Percentiles rank a stretch among this genome's conserved stretches.
phyloP scores from a whole-genome alignment of 2,888 invertebrate genomes.

The Panopea generosa region DNA sequence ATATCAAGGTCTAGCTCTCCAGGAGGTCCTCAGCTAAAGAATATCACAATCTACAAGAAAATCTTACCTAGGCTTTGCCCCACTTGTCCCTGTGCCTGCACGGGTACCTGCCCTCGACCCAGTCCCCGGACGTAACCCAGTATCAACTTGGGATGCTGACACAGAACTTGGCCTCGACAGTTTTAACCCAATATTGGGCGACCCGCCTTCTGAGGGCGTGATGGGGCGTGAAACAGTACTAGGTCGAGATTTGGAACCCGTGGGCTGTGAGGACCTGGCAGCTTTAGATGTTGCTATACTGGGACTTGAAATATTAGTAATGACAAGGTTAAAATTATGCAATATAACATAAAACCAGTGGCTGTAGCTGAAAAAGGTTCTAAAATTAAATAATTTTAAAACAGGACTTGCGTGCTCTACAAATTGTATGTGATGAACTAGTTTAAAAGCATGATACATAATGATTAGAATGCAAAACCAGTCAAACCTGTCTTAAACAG shows the following conservation, averaged over 20 bases:
- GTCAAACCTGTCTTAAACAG: too few relatives aligned
- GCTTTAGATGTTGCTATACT: conserved; percentile 27
- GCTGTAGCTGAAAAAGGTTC: too few relatives aligned
- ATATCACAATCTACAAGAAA: background rate
- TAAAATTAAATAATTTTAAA: too few relatives aligned
- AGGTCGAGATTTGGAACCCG: too few relatives aligned
- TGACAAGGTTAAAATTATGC: background rate
- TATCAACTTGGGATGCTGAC: conserved; percentile 10
- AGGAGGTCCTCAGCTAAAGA: too few relatives aligned
- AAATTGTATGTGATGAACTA: too few relatives aligned
- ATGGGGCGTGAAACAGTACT: conserved; percentile 17
- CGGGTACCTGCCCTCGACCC: conserved; percentile 24
- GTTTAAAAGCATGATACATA: too few relatives aligned
- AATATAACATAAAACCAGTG: too few relatives aligned
- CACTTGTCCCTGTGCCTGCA: background rate
- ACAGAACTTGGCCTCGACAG: conserved; percentile 23
- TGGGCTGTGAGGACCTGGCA: background rate
- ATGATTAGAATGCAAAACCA: too few relatives aligned
- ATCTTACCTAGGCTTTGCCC: conserved; percentile 14
- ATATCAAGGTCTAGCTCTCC: too few relatives aligned
- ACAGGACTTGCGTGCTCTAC: too few relatives aligned
- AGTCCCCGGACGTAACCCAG: conserved; percentile 18
- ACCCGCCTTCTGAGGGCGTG: conserved; percentile 2
- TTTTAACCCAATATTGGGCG: background rate
- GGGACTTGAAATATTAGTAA: conserved; percentile 45